Conservation (phyloP, 2,113 vertebrate genomes). For the Andinoacara biseriatus region DNA sequence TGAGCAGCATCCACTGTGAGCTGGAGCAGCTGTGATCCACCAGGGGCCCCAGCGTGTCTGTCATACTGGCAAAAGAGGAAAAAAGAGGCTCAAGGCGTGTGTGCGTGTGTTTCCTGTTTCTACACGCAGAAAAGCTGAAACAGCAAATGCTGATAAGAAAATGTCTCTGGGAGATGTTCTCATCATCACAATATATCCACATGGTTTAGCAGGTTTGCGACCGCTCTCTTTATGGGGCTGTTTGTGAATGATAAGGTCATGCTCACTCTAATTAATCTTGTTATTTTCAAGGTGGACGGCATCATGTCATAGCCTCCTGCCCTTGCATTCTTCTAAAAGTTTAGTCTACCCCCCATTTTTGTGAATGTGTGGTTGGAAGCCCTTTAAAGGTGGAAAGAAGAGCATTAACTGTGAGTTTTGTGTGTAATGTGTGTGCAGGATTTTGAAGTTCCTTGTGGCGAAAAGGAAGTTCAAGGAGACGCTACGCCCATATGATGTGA, state of each 20-base stretch:
- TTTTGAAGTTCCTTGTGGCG: conserved; percentile 98
- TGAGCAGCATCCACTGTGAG: conserved; percentile 16
- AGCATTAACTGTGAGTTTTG: conserved; percentile 17
- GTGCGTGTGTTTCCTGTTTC: conserved; percentile 17
- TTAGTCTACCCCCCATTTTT: conserved; percentile 29
- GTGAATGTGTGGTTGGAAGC: background rate
- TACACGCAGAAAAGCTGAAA: conserved; percentile 59
- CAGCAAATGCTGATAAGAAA: conserved; percentile 66
- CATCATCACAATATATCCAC: conserved; percentile 50
- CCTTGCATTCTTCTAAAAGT: conserved; percentile 55
- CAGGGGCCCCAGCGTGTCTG: conserved; percentile 22
- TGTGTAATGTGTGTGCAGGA: conserved; percentile 79
- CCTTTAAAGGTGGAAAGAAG: conserved; percentile 12
- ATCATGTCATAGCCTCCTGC: conserved; percentile 51
- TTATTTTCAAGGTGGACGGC: conserved; percentile 38
- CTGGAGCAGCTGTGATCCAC: conserved; percentile 40
- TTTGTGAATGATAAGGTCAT: conserved; percentile 73
- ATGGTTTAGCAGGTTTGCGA: conserved; percentile 33
- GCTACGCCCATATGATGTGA: conserved; percentile 93
- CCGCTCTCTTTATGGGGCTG: conserved; percentile 61
- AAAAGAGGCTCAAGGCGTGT: conserved; percentile 2
- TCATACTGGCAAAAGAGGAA: conserved; percentile 42
- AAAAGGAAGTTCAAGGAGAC: conserved; percentile 99
- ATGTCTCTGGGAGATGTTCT: conserved; percentile 57
- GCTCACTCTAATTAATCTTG: conserved; percentile 72